Percentiles rank a stretch among this genome's conserved stretches.
Evolutionary conservation across 1,140 invertebrate genomes (phyloP).

Genomic region (Marisa cornuarietis): DNA sequence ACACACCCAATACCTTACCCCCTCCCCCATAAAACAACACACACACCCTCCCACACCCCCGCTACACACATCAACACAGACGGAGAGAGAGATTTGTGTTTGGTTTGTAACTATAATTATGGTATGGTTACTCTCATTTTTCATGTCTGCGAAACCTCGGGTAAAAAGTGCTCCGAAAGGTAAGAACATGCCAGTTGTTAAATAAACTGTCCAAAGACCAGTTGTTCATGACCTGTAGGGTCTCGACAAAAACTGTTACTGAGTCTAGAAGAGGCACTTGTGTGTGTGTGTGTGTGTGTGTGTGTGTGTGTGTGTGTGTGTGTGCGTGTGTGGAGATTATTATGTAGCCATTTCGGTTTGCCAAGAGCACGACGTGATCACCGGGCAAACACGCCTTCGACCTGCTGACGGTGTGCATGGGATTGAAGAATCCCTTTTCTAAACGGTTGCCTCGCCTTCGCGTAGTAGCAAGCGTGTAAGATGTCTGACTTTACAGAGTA

Average conservation of each 20-base stretch:
- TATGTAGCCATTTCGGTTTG: not conserved
- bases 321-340: not conserved
- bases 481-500: not conserved
- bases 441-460: not conserved
- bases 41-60: slow-evolving; percentile 5
- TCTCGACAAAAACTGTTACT: not conserved
- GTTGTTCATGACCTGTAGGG: too few relatives aligned
- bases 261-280: slow-evolving; percentile 1
- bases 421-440: not conserved
- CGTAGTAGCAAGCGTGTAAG: not conserved
- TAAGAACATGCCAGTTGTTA: too few relatives aligned
- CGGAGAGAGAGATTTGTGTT: not conserved
- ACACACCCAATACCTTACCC: not conserved
- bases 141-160: too few relatives aligned
- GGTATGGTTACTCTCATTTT: not conserved
- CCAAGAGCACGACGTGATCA: too few relatives aligned
- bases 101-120: not conserved
- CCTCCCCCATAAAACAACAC: not conserved
- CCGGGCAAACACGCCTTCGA: not conserved
- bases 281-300: not conserved
- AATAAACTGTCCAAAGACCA: not conserved
- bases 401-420: not conserved
- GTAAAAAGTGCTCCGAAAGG: too few relatives aligned
- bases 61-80: not conserved
- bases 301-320: slow-evolving; percentile 1